Conservation (phyloP, 30 jellyfish, hydroid and myxozoan species). For the Haliclystus octoradiatus region DNA sequence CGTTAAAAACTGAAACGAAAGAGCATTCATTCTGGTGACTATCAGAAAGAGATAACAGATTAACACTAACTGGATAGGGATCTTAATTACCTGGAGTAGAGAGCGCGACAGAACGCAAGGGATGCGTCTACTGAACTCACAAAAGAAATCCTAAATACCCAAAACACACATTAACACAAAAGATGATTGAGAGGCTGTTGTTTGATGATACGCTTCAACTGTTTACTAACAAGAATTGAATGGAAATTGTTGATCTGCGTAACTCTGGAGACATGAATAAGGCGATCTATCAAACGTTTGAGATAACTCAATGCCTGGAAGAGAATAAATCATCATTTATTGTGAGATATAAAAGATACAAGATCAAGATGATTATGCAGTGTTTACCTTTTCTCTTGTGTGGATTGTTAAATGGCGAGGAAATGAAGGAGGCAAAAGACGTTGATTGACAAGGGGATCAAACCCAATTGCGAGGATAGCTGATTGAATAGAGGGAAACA, state of each 20-base stretch:
- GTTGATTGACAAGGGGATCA: constrained; percentile 75
- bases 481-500: neutral
- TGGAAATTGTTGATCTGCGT: constrained; percentile 51
- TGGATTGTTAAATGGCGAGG: constrained; percentile 59
- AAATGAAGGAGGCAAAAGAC: constrained; percentile 79
- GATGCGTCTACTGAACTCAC: constrained; percentile 43
- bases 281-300: constrained; percentile 15
- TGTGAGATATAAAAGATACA: neutral
- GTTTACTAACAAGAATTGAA: constrained; percentile 20
- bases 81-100: constrained; percentile 27
- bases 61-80: neutral
- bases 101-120: constrained; percentile 94
- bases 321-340: neutral
- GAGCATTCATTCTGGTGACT: neutral
- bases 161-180: neutral
- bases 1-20: constrained; percentile 28
- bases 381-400: constrained; percentile 25
- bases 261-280: constrained; percentile 19
- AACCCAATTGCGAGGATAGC: constrained; percentile 49
- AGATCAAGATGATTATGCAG: too few relatives aligned
- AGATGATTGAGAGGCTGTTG: neutral
- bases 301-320: constrained; percentile 35
- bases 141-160: constrained; percentile 24
- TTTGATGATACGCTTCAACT: too few relatives aligned
- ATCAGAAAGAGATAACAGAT: neutral